These are phyloP conservation scores for Hemichromis elongatus DNA, from an alignment of 2,113 vertebrate species.

Conservation along the genomic window DNA sequence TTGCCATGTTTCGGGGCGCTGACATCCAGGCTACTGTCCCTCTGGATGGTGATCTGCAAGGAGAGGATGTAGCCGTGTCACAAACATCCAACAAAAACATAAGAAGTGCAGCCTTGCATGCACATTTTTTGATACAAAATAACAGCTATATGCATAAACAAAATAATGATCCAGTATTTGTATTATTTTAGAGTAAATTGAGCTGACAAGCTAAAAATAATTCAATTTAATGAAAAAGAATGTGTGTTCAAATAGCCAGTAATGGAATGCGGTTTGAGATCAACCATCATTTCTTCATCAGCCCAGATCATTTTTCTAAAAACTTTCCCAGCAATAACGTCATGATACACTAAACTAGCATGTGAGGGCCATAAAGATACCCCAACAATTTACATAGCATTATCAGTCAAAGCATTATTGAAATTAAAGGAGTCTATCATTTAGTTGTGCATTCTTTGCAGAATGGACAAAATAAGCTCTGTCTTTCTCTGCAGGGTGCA, in stretches of 20 bases:
- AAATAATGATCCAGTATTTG: background rate
- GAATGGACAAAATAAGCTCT: background rate
- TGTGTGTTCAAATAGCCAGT: background rate
- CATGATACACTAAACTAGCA: background rate
- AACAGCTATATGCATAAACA: background rate
- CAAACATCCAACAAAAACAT: background rate
- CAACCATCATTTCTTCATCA: background rate
- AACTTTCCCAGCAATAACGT: background rate
- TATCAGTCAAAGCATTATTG: background rate
- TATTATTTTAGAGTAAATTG: background rate
- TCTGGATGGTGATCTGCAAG: conserved; percentile 87
- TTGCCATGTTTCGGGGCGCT: conserved; percentile 90
- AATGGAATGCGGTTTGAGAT: background rate
- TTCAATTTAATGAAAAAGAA: background rate
- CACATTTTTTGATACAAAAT: background rate
- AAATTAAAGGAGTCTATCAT: background rate
- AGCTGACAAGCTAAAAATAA: background rate
- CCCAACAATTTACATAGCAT: background rate
- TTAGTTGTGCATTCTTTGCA: background rate
- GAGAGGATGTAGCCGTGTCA: background rate
- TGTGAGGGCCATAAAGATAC: background rate
- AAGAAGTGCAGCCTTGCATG: background rate
- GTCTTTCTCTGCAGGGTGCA: background rate
- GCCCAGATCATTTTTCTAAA: background rate
- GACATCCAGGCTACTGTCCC: conserved; percentile 89